These are phyloP conservation scores for Mesembrinibis cayennensis DNA, from an alignment of 2,113 vertebrate species.

Conservation along the genomic window DNA sequence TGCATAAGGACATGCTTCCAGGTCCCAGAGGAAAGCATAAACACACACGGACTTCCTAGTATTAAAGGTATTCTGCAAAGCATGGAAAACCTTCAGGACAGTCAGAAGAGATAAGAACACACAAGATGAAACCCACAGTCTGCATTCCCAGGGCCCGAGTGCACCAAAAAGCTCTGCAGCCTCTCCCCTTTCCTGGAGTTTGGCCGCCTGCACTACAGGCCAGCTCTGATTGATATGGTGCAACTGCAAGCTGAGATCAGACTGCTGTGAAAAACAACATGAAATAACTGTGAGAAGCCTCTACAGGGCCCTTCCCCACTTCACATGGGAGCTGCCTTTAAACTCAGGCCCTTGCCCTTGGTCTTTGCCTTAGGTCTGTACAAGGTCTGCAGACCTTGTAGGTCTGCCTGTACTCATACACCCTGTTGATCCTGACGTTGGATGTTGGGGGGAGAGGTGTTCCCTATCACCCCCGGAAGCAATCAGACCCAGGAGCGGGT, in stretches of 20 bases:
- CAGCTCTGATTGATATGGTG: not conserved
- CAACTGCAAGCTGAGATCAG: not conserved
- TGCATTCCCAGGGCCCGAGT: not conserved
- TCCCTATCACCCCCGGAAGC: not conserved
- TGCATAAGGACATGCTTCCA: not conserved
- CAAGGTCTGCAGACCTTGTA: too few species aligned
- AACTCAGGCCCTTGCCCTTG: not conserved
- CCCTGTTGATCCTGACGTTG: not conserved
- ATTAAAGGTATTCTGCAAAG: not conserved
- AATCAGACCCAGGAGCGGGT: not conserved
- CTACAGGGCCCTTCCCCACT: not conserved
- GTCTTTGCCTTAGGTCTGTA: not conserved
- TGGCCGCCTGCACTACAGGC: not conserved
- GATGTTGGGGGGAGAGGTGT: not conserved
- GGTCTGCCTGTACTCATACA: not conserved
- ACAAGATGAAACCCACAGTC: not conserved
- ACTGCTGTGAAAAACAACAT: not conserved
- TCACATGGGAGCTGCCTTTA: not conserved
- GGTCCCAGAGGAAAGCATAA: not conserved
- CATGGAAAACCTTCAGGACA: not conserved
- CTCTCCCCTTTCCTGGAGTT: not conserved
- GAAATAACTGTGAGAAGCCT: not conserved
- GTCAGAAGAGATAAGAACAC: not conserved
- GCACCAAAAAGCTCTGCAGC: not conserved
- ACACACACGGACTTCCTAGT: rapidly evolving